phyloP scores from a whole-genome alignment of 2,888 invertebrate species.

The Seira sanloemensis region DNA sequence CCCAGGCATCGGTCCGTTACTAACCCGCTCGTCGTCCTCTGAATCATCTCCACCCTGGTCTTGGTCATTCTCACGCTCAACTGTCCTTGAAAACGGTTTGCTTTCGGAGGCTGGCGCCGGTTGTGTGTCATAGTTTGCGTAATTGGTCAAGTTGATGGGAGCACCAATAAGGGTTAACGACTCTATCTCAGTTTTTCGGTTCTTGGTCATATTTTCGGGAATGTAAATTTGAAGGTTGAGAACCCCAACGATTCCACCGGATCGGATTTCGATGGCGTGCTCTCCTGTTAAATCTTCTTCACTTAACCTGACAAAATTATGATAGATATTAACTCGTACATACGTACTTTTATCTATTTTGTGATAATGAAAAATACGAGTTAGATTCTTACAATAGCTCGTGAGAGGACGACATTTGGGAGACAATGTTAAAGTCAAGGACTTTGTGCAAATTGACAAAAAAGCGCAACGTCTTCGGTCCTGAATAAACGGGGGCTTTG shows the following conservation, averaged over 20 bases:
- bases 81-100: background rate
- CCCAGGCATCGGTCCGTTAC: background rate
- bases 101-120: background rate
- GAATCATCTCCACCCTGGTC: background rate
- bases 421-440: conserved; percentile 48
- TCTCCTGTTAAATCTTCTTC: conserved; percentile 55
- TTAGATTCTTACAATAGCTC: conserved; percentile 36
- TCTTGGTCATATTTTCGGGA: conserved; percentile 61
- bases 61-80: background rate
- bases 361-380: background rate
- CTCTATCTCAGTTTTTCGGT: conserved; percentile 59
- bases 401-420: conserved; percentile 46
- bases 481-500: conserved; percentile 55
- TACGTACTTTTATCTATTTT: background rate
- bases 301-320: conserved; percentile 19
- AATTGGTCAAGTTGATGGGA: conserved; percentile 39
- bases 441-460: conserved; percentile 47
- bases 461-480: conserved; percentile 54
- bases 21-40: background rate
- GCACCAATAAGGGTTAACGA: conserved; percentile 47
- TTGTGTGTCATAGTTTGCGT: conserved; percentile 22
- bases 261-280: conserved; percentile 31
- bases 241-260: conserved; percentile 42
- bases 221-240: conserved; percentile 58
- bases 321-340: background rate